A percentile compares a stretch with the other conserved stretches of the same genome.
These are phyloP conservation scores for Cenopis cana DNA, from an alignment of 2,888 invertebrate genomes.

Conservation along the genomic window DNA sequence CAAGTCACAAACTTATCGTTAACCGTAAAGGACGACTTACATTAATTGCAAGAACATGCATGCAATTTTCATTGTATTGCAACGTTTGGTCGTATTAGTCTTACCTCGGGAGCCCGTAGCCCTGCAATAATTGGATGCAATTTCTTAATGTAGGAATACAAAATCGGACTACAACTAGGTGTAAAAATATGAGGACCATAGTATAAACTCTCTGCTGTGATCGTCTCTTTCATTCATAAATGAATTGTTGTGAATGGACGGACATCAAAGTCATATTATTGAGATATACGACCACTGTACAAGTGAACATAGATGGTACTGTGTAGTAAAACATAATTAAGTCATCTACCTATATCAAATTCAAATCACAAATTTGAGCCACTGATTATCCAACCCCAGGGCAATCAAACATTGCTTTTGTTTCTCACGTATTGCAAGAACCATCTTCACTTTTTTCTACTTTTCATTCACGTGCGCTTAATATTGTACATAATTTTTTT, in stretches of 20 bases:
- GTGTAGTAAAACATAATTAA: too few relatives aligned
- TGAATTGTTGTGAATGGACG: neutral
- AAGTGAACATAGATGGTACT: neutral
- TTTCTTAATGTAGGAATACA: too few relatives aligned
- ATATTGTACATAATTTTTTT: too few relatives aligned
- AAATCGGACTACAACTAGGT: too few relatives aligned
- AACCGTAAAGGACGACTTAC: too few relatives aligned
- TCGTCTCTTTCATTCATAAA: neutral
- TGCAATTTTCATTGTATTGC: too few relatives aligned
- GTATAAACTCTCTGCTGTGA: neutral
- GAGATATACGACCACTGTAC: neutral
- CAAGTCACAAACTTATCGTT: neutral
- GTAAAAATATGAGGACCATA: neutral
- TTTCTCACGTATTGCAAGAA: neutral
- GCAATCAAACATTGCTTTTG: neutral
- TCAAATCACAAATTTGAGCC: too few relatives aligned
- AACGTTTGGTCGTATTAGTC: too few relatives aligned
- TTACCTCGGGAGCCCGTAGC: too few relatives aligned
- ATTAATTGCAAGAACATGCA: too few relatives aligned
- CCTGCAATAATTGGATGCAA: too few relatives aligned
- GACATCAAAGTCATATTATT: neutral
- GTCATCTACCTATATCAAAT: too few relatives aligned
- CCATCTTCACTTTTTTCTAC: neutral
- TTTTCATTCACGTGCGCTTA: neutral
- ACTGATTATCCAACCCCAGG: neutral